Base-by-base conservation (phyloP, 2,113 vertebrate genomes). In the Thalassoma bifasciatum region DNA sequence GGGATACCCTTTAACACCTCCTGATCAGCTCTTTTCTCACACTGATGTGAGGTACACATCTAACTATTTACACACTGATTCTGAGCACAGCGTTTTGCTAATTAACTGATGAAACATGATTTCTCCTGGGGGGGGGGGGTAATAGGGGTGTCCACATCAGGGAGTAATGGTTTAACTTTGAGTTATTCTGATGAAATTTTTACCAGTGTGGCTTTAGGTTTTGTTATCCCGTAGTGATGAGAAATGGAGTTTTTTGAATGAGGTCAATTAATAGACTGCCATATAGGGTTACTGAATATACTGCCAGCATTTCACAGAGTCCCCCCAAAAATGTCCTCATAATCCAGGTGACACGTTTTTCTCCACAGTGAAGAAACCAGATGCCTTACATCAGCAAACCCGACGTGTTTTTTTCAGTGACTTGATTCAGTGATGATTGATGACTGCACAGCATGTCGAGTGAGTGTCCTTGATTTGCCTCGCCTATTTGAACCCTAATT, bases 401-500 rank as follows among this genome's bases (percentile, higher is more conserved):
- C 73, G 83, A 75, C 50, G 26, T 36, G 21, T 6, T 46, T 57
- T 37, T 34, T 76, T 67, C 46, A 16, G 71, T 75, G 44, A 79
- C 51, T 68, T 60, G 58, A 60, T 81, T 73, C 50, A 10, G 13
- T 58, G 34, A 61, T 75, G 67, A 90, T 86, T 74, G 72, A 86
- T 87, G 50, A 50, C 54, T 30, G 22, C 54, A 26, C 54, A 37
- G 40, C 21, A 54, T 26, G 63, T 73, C 81, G 62, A 85, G 67
- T 74, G 57, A 49, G 1, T 73, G 87, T 70, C 82, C 84, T 86
- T 81, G 75, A 82, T 79, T 78, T 73, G 69, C 70, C 75, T 85
- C 71, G 66, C 66, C 71, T 78, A 34, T 88, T 86, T 89, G 66
- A 86, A 82, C 79, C 72, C 67, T 91, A 87, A 92, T 92, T 91